phyloP scores from a whole-genome alignment of 1,140 invertebrate genomes.

The Drosophila virilis region DNA sequence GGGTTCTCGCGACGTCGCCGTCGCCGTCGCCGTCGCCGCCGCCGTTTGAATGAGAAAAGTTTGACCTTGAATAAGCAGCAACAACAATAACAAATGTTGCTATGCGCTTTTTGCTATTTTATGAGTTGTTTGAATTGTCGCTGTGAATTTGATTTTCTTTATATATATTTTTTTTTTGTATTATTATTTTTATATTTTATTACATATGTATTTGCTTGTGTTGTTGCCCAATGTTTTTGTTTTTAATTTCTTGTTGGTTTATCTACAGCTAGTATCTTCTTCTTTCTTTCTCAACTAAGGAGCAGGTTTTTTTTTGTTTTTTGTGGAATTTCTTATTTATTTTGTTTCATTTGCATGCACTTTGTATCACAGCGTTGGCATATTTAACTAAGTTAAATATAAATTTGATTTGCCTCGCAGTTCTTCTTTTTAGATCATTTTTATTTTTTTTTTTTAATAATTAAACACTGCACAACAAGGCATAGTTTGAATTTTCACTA shows the following conservation, averaged over 20 bases:
- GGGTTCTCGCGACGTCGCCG: constrained; percentile 63
- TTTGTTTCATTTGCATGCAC: constrained; percentile 13
- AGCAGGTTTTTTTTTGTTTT: constrained; percentile 26
- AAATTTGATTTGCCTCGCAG: constrained; percentile 12
- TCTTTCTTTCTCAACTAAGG: constrained; percentile 14
- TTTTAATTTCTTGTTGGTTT: constrained; percentile 30
- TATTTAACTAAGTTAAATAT: constrained; percentile 5
- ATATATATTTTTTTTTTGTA: not conserved
- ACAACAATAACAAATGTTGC: constrained; percentile 51
- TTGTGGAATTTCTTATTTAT: constrained; percentile 32
- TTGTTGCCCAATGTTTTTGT: not conserved
- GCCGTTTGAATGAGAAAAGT: constrained; percentile 73
- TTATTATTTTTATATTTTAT: not conserved
- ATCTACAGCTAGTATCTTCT: not conserved
- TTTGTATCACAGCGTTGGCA: not conserved
- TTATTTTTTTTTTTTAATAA: constrained; percentile 3
- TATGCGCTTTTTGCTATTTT: constrained; percentile 53
- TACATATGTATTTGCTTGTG: not conserved
- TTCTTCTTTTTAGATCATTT: not conserved
- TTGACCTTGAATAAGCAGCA: constrained; percentile 72
- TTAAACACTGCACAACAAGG: constrained; percentile 29
- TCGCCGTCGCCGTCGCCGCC: constrained; percentile 22
- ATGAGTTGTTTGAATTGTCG: constrained; percentile 21
- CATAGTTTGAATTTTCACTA: constrained; percentile 19
- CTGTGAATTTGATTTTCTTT: not conserved